Percentiles rank a stretch among this genome's conserved stretches.
phyloP scores from a whole-genome alignment of 2,113 vertebrate species.

The Cryptoleucopteryx plumbea region DNA sequence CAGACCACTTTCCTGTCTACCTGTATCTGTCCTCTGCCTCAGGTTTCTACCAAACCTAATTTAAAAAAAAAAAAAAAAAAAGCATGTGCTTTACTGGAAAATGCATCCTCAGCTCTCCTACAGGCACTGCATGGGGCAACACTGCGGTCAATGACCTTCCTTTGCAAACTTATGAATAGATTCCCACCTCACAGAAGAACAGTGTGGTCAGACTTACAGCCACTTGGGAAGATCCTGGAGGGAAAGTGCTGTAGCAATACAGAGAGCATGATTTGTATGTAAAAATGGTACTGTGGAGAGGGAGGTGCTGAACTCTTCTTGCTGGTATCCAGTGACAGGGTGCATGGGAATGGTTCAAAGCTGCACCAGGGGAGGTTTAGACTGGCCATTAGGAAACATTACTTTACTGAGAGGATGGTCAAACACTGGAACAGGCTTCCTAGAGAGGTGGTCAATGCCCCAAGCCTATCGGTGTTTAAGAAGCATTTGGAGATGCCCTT shows the following conservation, averaged over 20 bases:
- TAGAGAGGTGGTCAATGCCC: neutral
- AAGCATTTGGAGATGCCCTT: neutral
- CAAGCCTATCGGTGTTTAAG: neutral
- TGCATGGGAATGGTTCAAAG: neutral
- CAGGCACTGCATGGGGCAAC: neutral
- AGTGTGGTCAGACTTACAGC: neutral
- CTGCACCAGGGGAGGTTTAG: neutral
- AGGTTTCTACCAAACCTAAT: neutral
- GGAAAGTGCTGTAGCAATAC: neutral
- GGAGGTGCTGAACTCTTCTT: neutral
- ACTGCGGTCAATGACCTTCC: neutral
- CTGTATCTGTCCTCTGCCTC: neutral
- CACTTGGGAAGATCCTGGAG: neutral
- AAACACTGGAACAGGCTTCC: neutral
- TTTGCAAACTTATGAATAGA: neutral
- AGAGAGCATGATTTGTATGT: neutral
- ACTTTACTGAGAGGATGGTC: neutral
- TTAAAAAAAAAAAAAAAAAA: neutral
- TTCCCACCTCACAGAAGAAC: neutral
- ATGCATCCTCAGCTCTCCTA: neutral
- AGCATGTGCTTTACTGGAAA: neutral
- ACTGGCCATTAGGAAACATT: neutral
- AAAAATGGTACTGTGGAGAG: neutral
- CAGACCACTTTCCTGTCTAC: neutral
- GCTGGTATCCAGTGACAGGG: neutral